These are phyloP conservation scores for Aleadryas rufinucha DNA, from an alignment of 2,113 vertebrate genomes.

Conservation along the genomic window DNA sequence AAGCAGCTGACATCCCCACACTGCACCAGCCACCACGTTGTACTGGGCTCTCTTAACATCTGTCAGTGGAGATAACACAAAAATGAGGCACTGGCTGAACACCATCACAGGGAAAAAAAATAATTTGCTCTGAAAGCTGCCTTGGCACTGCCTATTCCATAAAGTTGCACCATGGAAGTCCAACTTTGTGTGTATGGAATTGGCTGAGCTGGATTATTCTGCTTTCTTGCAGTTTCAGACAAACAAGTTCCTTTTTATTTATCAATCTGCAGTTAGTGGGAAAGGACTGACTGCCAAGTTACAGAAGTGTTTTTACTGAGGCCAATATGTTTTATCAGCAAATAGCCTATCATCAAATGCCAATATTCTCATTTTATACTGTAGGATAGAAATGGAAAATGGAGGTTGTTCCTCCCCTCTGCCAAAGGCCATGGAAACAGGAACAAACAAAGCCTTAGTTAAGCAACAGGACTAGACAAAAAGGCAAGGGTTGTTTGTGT, in stretches of 20 bases:
- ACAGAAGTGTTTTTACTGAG: not conserved
- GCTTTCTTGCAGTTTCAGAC: not conserved
- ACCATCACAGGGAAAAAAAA: not conserved
- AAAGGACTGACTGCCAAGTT: not conserved
- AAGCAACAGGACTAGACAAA: not conserved
- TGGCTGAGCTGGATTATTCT: not conserved
- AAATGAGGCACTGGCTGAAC: not conserved
- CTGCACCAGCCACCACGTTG: not conserved
- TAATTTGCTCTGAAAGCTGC: not conserved
- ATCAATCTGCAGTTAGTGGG: not conserved
- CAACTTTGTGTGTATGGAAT: not conserved
- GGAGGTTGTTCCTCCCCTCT: not conserved
- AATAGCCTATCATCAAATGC: not conserved
- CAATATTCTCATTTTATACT: not conserved
- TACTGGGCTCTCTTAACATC: not conserved
- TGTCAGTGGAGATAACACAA: not conserved
- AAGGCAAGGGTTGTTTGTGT: not conserved
- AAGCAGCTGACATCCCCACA: not conserved
- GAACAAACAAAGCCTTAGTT: not conserved
- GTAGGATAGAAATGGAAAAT: not conserved
- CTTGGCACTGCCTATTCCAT: not conserved
- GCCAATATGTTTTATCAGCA: not conserved
- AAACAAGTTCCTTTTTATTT: not conserved
- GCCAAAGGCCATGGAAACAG: conserved; percentile 7
- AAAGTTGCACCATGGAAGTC: not conserved